Evolutionary conservation across 37 sponge, comb jelly and placozoan species (phyloP).

Genomic region (Halichondria panicea): DNA sequence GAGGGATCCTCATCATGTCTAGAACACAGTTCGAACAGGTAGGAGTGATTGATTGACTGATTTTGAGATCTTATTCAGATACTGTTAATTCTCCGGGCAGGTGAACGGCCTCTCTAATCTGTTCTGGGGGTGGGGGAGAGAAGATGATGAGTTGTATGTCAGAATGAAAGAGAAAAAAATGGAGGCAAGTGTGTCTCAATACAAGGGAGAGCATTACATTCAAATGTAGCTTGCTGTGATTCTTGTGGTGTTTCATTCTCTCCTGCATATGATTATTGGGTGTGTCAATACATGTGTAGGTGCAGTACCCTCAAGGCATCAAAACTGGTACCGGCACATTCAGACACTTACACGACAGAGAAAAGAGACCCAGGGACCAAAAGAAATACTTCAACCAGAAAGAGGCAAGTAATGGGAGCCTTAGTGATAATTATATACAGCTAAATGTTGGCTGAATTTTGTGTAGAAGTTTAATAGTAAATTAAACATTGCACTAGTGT

Average conservation of each 20-base stretch:
- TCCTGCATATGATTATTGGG: background rate
- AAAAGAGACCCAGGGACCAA: constrained; percentile 81
- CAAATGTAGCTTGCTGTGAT: background rate
- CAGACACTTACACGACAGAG: constrained; percentile 75
- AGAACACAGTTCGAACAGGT: constrained; percentile 78
- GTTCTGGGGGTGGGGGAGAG: constrained; percentile 98
- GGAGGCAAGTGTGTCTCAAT: constrained; percentile 29
- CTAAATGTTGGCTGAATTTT: background rate
- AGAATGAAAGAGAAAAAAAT: constrained; percentile 83
- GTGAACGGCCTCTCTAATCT: constrained; percentile 87
- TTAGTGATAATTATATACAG: too few species aligned
- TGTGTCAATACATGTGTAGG: constrained; percentile 38
- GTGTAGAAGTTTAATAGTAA: too few species aligned
- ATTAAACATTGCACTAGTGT: background rate
- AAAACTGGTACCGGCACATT: constrained; percentile 83
- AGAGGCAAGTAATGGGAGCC: constrained; percentile 37
- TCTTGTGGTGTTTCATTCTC: background rate
- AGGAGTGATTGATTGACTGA: too few species aligned
- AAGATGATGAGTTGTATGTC: constrained; percentile 92
- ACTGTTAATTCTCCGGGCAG: too few species aligned
- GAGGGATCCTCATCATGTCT: constrained; percentile 80
- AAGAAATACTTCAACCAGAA: constrained; percentile 76
- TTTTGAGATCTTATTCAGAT: too few species aligned
- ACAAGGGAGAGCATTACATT: background rate
- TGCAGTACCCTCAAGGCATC: constrained; percentile 75